These are phyloP conservation scores for Percopsis omiscomaycus DNA, from an alignment of 2,797 vertebrate genomes.

Conservation along the genomic window DNA sequence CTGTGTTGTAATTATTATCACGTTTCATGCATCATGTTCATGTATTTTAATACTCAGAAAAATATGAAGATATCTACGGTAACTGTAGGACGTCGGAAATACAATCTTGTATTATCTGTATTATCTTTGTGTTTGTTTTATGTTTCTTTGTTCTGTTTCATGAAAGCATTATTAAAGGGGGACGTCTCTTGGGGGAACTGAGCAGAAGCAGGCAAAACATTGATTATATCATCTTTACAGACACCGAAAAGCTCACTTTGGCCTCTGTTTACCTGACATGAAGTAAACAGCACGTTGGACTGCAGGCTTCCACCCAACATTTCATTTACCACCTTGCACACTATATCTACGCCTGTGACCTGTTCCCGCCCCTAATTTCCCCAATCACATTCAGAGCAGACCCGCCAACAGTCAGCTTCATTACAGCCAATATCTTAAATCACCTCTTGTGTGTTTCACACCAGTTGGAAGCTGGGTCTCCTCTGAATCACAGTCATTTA, in stretches of 20 bases:
- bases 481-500: slow-evolving; percentile 81
- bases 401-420: slow-evolving; percentile 80
- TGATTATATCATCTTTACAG: slow-evolving; percentile 79
- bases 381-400: slow-evolving; percentile 83
- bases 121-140: slow-evolving; percentile 17
- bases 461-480: slow-evolving; percentile 73
- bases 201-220: slow-evolving; percentile 72
- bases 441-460: slow-evolving; percentile 77
- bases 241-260: slow-evolving; percentile 56
- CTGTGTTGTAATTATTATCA: slow-evolving; percentile 23
- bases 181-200: slow-evolving; percentile 40
- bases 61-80: slow-evolving; percentile 10
- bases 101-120: too few species aligned
- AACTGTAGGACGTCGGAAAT: too few species aligned
- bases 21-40: slow-evolving; percentile 11
- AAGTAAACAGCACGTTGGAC: slow-evolving; percentile 73
- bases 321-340: slow-evolving; percentile 71
- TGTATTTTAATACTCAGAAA: slow-evolving; percentile 9
- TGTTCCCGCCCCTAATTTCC: slow-evolving; percentile 79
- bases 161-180: slow-evolving; percentile 44
- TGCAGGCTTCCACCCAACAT: slow-evolving; percentile 70
- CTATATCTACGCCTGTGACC: slow-evolving; percentile 71
- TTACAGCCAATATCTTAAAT: slow-evolving; percentile 85
- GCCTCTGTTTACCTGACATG: slow-evolving; percentile 75
- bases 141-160: slow-evolving; percentile 45